Percentiles rank a stretch among this genome's conserved stretches.
Conservation (phyloP, 1,140 invertebrate genomes). For the Danaus plexippus region DNA sequence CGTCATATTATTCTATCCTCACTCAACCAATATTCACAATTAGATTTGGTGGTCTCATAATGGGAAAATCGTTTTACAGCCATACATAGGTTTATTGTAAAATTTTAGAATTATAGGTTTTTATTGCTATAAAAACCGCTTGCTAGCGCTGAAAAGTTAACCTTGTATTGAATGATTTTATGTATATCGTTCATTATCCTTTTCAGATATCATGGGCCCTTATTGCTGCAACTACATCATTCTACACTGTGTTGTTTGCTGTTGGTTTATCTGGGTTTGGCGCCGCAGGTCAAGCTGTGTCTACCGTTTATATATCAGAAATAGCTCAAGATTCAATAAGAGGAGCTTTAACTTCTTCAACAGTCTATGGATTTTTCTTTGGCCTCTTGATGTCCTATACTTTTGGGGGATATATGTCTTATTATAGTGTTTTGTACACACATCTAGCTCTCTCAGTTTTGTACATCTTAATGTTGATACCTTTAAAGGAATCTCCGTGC, state of each 20-base stretch:
- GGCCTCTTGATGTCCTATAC: constrained; percentile 49
- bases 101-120: no score
- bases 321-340: constrained; percentile 53
- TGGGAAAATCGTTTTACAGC: no score
- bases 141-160: no score
- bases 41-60: no score
- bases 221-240: constrained; percentile 34
- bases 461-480: constrained; percentile 38
- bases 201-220: constrained; percentile 50
- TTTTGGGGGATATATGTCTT: constrained; percentile 41
- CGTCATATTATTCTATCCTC: no score
- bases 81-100: no score
- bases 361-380: constrained; percentile 38
- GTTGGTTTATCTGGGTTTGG: constrained; percentile 38
- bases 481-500: constrained; percentile 52
- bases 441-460: constrained; percentile 38
- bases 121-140: no score
- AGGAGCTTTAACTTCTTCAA: constrained; percentile 45
- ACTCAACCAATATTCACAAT: no score
- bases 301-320: constrained; percentile 51
- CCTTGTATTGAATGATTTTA: not conserved
- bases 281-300: constrained; percentile 41
- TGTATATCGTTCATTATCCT: not conserved
- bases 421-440: constrained; percentile 37
- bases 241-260: constrained; percentile 33